Conservation (phyloP, 2,797 vertebrate genomes). For the Thripadectes ignobilis region DNA sequence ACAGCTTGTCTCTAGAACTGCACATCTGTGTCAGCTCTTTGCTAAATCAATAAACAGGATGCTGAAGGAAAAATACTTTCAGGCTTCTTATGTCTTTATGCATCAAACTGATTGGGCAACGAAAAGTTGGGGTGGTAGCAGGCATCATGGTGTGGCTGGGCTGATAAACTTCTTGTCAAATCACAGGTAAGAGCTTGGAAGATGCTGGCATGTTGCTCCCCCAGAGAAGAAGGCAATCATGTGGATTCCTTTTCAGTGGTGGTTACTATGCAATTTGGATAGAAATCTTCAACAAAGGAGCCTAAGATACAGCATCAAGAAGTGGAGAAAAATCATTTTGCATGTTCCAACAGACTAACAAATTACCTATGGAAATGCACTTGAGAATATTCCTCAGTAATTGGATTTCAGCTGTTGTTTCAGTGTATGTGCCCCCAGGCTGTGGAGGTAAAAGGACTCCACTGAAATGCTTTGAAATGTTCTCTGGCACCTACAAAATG, state of each 20-base stretch:
- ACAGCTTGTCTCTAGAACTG: conserved; percentile 13
- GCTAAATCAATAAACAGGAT: conserved; percentile 63
- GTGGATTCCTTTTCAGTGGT: background rate
- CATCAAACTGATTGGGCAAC: background rate
- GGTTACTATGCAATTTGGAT: background rate
- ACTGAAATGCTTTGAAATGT: conserved; percentile 66
- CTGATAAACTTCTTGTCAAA: background rate
- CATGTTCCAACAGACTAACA: conserved; percentile 68
- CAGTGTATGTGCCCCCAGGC: conserved; percentile 38
- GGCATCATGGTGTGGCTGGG: background rate
- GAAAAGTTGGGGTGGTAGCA: background rate
- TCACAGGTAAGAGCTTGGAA: background rate
- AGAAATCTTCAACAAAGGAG: background rate
- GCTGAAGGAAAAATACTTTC: conserved; percentile 54
- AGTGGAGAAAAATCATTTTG: conserved; percentile 57
- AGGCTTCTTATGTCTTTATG: conserved; percentile 36
- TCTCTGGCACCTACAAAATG: conserved; percentile 57
- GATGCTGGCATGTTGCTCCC: background rate
- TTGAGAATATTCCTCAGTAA: conserved; percentile 68
- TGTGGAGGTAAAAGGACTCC: conserved; percentile 56
- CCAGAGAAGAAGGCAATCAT: background rate
- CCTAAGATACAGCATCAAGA: background rate
- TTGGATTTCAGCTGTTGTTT: conserved; percentile 71
- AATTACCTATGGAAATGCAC: conserved; percentile 73
- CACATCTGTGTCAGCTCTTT: conserved; percentile 54